Conservation (phyloP, 2,797 vertebrate genomes). For the Phalloptychus januarius region DNA sequence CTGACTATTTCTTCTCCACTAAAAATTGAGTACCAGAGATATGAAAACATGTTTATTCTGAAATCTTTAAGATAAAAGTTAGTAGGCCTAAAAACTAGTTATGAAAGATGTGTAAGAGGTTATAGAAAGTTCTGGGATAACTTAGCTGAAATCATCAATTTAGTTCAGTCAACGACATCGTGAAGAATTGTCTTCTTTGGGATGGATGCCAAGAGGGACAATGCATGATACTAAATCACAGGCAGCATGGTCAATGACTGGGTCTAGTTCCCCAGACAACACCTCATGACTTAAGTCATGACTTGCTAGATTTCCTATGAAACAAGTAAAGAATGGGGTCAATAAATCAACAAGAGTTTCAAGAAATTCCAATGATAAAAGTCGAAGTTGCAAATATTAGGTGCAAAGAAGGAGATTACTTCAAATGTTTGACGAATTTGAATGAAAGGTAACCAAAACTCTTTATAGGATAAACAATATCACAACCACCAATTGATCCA, state of each 20-base stretch:
- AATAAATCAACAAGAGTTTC: background rate
- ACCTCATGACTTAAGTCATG: slow-evolving; percentile 33
- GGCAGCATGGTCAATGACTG: slow-evolving; percentile 40
- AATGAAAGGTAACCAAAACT: background rate
- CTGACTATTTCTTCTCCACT: background rate
- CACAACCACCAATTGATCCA: background rate
- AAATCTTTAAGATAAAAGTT: background rate
- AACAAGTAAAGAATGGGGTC: slow-evolving; percentile 3
- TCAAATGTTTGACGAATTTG: background rate
- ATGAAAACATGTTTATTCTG: background rate
- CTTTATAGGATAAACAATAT: background rate
- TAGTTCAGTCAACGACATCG: slow-evolving; percentile 20
- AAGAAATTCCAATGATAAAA: background rate
- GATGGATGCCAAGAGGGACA: slow-evolving; percentile 1
- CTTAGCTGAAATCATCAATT: background rate
- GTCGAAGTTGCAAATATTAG: background rate
- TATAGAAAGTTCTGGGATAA: background rate
- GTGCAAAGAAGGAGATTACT: background rate
- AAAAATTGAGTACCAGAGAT: background rate
- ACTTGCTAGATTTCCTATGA: slow-evolving; percentile 12
- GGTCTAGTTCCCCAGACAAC: slow-evolving; percentile 37
- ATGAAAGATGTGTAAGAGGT: background rate
- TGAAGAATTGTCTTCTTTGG: background rate
- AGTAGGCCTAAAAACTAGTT: background rate
- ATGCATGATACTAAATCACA: slow-evolving; percentile 52